Percentiles rank a stretch among this genome's conserved stretches.
phyloP scores from a whole-genome alignment of 2,888 invertebrate genomes.

The Scaptomyza caliginosa region DNA sequence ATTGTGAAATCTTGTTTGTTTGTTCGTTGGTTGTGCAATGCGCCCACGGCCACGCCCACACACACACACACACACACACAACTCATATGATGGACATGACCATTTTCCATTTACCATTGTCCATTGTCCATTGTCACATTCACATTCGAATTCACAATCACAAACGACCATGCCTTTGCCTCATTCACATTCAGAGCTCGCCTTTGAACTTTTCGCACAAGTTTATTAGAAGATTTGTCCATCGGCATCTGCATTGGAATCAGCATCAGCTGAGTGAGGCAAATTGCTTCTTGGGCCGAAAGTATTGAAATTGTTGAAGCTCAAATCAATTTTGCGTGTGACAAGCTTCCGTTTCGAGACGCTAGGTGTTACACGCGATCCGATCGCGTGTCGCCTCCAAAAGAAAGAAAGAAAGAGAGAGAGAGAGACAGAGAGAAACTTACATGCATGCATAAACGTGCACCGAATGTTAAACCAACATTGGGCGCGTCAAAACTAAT shows the following conservation, averaged over 20 bases:
- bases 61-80: constrained; percentile 17
- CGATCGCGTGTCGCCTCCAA: constrained; percentile 48
- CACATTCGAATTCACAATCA: constrained; percentile 8
- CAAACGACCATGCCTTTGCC: not conserved
- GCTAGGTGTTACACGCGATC: constrained; percentile 23
- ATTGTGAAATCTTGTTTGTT: constrained; percentile 75
- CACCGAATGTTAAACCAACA: constrained; percentile 14
- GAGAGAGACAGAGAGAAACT: not conserved
- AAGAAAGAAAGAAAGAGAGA: constrained; percentile 6
- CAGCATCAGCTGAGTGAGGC: not conserved
- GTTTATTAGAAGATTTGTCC: constrained; percentile 30
- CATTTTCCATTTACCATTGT: too few relatives aligned
- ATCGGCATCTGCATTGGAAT: too few relatives aligned
- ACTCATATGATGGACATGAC: constrained; percentile 35
- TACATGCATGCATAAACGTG: constrained; percentile 16
- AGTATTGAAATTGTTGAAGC: constrained; percentile 19
- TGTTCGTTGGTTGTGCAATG: constrained; percentile 33
- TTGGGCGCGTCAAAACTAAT: constrained; percentile 73
- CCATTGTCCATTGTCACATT: too few relatives aligned
- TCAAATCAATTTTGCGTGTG: constrained; percentile 44
- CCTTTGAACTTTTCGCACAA: constrained; percentile 31
- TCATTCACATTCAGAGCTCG: constrained; percentile 12
- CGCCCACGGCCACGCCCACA: constrained; percentile 29
- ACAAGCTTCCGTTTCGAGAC: constrained; percentile 44
- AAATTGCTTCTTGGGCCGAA: constrained; percentile 50